Base-by-base conservation (phyloP, 2,888 invertebrate genomes). In the Coecobrya sp. region DNA sequence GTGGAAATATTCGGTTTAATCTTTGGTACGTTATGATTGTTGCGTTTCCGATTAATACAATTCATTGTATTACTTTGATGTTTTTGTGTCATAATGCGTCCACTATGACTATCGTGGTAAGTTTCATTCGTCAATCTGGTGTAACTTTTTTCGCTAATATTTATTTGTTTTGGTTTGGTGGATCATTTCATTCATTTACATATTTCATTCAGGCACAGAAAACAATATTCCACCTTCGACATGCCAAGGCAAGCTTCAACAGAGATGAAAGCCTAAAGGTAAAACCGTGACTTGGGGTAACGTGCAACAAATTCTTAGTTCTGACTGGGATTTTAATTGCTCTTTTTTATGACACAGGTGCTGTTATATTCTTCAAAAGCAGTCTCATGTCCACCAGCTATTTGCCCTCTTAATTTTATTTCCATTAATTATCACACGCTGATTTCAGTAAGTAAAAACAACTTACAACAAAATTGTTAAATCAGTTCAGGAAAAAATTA, bases 171-270 rank as follows among this genome's bases (percentile, higher is more conserved):
- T n/a, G n/a, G n/a, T n/a, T n/a, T n/a, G n/a, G n/a, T n/a, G n/a
- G n/a, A n/a, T n/a, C n/a, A n/a, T n/a, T n/a, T n/a, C n/a, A n/a
- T n/a, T n/a, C n/a, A n/a, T n/a, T n/a, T n/a, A n/a, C n/a, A n/a
- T n/a, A n/a, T n/a, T n/a, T n/a, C n/a, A 22, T 45, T 4, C n/a
- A 91, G 91, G 91, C 91, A n/a, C 91, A 91, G 27, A 91, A 86
- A 59, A 25, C 68, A 0, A 65, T 91, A 5, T 10, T 81, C 11
- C 13, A 30, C 2, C 27, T 91, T 0, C 65, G 91, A 25, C 79
- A 82, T 36, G 42, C 19, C 0, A 55, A 19, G 3, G 10, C 11
- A 22, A 16, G 16, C 0, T 42, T 91, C 10, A 52, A 8, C 5
- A 25, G 22, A 45, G 45, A 82, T 5, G 16, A 68, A n/a, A 11